phyloP scores from a whole-genome alignment of 2,888 invertebrate genomes.

The Papilio elwesi region DNA sequence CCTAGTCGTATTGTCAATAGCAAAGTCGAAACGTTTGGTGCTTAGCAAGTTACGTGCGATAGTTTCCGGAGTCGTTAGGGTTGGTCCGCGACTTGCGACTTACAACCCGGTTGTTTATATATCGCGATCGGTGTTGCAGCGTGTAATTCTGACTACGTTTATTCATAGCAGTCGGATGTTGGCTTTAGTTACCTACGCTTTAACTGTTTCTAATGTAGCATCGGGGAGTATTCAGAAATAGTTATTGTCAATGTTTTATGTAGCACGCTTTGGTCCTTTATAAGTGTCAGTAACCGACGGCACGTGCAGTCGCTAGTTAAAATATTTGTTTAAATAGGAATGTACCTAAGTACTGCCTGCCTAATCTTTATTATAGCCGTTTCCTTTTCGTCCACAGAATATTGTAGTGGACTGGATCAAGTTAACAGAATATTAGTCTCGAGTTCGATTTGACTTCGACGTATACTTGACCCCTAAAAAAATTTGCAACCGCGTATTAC shows the following conservation, averaged over 20 bases:
- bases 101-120: slow-evolving; percentile 31
- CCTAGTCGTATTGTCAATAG: slow-evolving; percentile 23
- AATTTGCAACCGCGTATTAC: no score
- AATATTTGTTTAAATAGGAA: no score
- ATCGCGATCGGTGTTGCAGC: slow-evolving; percentile 17
- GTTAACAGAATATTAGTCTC: no score
- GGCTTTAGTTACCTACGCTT: neutral
- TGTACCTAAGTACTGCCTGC: no score
- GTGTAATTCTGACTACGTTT: slow-evolving; percentile 14
- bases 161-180: slow-evolving; percentile 15
- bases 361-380: no score
- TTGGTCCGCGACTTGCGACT: slow-evolving; percentile 28
- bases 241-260: neutral
- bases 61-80: slow-evolving; percentile 32
- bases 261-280: neutral
- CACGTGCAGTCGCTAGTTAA: no score
- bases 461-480: no score
- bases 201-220: slow-evolving; percentile 8
- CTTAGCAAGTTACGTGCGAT: slow-evolving; percentile 28
- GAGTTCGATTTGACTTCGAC: no score
- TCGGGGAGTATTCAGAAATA: neutral
- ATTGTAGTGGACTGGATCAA: no score
- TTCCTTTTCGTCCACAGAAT: no score
- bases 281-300: no score
- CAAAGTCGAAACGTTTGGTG: slow-evolving; percentile 26